Evolutionary conservation across 1,140 invertebrate genomes (phyloP), one percentile per base, ranked within the genome.

Genomic region (Drosophila carrolli): DNA sequence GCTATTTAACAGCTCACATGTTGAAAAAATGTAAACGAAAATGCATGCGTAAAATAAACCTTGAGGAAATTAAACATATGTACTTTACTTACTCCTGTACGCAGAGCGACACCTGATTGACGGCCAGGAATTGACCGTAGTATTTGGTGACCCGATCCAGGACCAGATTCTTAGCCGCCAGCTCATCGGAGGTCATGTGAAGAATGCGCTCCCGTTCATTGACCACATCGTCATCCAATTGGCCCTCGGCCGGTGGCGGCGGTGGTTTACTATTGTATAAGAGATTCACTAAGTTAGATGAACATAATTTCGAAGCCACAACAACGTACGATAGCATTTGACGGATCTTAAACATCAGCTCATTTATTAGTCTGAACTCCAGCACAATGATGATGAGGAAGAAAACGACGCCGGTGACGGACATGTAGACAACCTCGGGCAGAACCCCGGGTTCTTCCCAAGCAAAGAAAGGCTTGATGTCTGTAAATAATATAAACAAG

Each of bases 71-170:
- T 13, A 2, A 14, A 2, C 7, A 5, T 5, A 13, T 32, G 29
- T 32, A 32, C 8, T 14, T 16, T 35, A 79, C 91, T 77, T 76
- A 92, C 91, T 81, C 63, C 62, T 93, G 82, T 37, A 94, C 89
- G 35, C 85, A 94, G 41, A 97, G 93, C 85, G 94, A 95, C 5
- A 97, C 86, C 65, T 95, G 94, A 75, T 96, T 94, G 0, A 97
- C 96, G 1, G 96, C 96, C 43, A 94, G 74, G 47, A 96, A 93
- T 2, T 93, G 93, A 2, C 94, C 93, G 75, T 96, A 96, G 74
- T 93, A 94, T 82, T 97, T 97, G 5, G 93, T 94, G 0, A 96
- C 81, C 78, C 95, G 93, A 81, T 91, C 89, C 35, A 94, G 19
- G 0, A 93, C 92, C 19, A 94, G 66, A 70, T 91, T 93, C 40